Percentiles rank a stretch among this genome's conserved stretches.
These are phyloP conservation scores for Pristionchus arcanus DNA, from an alignment of 2,888 invertebrate genomes.

Conservation along the genomic window DNA sequence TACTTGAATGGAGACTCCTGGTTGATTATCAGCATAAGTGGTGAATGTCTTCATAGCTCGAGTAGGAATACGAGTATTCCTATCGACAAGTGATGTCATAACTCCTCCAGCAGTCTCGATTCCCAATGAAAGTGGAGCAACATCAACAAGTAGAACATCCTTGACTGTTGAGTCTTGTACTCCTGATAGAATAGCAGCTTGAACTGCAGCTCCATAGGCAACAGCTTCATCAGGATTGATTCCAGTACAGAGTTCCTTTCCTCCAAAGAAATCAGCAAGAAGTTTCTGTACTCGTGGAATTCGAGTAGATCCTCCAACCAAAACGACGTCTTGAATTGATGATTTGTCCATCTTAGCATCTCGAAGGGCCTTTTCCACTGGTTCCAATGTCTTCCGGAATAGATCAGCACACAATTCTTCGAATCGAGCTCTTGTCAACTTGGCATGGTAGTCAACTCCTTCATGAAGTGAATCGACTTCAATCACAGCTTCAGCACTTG, in stretches of 20 bases:
- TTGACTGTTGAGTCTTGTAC: conserved; percentile 81
- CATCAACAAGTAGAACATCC: conserved; percentile 87
- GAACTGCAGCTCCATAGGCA: conserved; percentile 97
- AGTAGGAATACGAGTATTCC: conserved; percentile 81
- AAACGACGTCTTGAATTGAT: conserved; percentile 84
- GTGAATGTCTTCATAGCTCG: conserved; percentile 84
- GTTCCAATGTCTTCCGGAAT: conserved; percentile 95
- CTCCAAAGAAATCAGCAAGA: conserved; percentile 88
- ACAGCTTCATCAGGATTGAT: conserved; percentile 99
- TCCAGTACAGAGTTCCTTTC: conserved; percentile 84
- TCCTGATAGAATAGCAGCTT: conserved; percentile 86
- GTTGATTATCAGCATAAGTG: conserved; percentile 94
- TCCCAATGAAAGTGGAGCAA: conserved; percentile 92
- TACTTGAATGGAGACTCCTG: conserved; percentile 89
- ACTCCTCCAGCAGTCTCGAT: conserved; percentile 93
- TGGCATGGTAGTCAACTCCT: conserved; percentile 95
- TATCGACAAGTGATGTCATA: conserved; percentile 92
- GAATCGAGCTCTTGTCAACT: conserved; percentile 95
- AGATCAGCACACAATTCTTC: conserved; percentile 96
- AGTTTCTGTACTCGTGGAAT: conserved; percentile 97
- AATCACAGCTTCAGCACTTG: conserved; percentile 82
- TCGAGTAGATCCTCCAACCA: conserved; percentile 92
- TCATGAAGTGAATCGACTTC: conserved; percentile 96
- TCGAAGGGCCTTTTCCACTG: conserved; percentile 94
- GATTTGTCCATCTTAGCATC: conserved; percentile 97